Percentiles rank a stretch among this genome's conserved stretches.
These are phyloP conservation scores for Nannobrachium achirus DNA, from an alignment of 2,113 vertebrate species.

Conservation along the genomic window DNA sequence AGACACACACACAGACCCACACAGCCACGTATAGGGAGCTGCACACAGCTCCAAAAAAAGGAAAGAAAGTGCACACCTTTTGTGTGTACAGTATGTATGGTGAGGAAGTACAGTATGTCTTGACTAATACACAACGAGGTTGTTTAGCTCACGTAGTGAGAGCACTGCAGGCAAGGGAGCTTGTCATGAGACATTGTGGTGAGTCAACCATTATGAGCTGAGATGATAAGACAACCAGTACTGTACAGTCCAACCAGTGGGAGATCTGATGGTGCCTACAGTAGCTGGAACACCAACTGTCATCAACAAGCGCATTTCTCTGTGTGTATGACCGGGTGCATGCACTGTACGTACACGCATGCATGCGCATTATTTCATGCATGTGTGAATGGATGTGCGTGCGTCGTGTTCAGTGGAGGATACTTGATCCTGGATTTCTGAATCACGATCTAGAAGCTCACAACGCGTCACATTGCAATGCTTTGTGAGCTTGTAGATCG, in stretches of 20 bases:
- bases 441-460: too few species aligned
- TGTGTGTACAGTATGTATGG: not conserved
- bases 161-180: not conserved
- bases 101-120: too few species aligned
- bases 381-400: conserved; percentile 15
- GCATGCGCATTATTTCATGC: not conserved
- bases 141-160: not conserved
- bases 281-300: not conserved
- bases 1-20: too few species aligned
- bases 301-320: not conserved
- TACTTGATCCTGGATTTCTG: not conserved
- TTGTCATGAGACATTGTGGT: not conserved
- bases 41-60: too few species aligned
- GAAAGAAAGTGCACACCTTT: not conserved
- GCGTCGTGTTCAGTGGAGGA: conserved; percentile 28
- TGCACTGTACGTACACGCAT: too few species aligned
- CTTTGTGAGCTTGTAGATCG: too few species aligned
- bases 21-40: too few species aligned
- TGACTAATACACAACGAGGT: too few species aligned
- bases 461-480: too few species aligned
- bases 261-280: not conserved
- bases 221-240: not conserved
- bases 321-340: not conserved
- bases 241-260: conserved; percentile 8
- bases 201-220: conserved; percentile 16